phyloP scores from a whole-genome alignment of 2,888 invertebrate genomes.

The Pantelozetes paolii region DNA sequence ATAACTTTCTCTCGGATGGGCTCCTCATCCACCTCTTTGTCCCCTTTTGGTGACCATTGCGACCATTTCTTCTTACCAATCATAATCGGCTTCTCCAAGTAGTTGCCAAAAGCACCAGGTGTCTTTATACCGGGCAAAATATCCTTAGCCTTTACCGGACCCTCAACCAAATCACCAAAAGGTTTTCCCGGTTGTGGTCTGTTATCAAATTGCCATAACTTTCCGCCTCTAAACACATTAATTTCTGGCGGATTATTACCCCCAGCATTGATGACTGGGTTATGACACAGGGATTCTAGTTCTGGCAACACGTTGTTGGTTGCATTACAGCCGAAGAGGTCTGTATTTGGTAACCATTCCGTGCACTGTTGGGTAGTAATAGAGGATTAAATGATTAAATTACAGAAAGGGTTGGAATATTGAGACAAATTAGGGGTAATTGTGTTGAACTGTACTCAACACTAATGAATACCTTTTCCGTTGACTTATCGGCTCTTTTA shows the following conservation, averaged over 20 bases:
- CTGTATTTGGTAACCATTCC: conserved; percentile 15
- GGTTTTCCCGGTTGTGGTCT: neutral
- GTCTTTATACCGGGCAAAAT: conserved; percentile 7
- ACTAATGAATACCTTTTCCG: neutral
- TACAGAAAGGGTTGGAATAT: no score
- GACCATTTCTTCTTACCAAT: neutral
- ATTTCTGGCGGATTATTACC: conserved; percentile 15
- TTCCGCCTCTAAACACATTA: conserved; percentile 10
- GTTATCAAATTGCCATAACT: conserved; percentile 27
- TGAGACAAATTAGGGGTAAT: no score
- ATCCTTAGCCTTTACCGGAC: neutral
- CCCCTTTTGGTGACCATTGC: neutral
- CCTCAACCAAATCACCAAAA: neutral
- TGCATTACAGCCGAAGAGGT: neutral
- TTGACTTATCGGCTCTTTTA: neutral
- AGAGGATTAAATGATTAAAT: no score
- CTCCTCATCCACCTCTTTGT: neutral
- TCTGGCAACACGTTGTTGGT: neutral
- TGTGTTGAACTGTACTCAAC: neutral
- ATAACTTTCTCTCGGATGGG: neutral
- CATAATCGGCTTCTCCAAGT: neutral
- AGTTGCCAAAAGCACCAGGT: neutral
- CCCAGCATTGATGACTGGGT: neutral
- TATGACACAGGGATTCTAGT: neutral
- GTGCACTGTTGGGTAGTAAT: no score